Evolutionary conservation across 2,113 vertebrate genomes (phyloP).

Genomic region (Lipophrys pholis): DNA sequence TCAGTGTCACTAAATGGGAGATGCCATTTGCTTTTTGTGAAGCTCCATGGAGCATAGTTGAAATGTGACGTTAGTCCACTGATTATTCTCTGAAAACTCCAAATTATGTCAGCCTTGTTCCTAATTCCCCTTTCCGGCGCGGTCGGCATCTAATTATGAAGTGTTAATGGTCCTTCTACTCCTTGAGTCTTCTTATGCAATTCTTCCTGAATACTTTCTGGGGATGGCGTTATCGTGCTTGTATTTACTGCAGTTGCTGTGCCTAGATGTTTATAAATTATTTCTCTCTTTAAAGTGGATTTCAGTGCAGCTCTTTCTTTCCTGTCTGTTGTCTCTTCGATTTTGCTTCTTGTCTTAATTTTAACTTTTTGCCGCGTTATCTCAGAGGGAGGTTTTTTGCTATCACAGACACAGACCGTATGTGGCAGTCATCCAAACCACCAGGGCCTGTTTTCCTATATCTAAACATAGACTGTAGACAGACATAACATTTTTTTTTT

Average conservation of each 20-base stretch:
- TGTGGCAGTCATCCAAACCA: neutral
- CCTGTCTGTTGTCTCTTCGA: constrained; percentile 4
- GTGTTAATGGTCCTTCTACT: constrained; percentile 17
- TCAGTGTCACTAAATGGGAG: constrained; percentile 7
- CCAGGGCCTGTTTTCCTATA: too few species aligned
- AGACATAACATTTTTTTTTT: too few species aligned
- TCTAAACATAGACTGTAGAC: too few species aligned
- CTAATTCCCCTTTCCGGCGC: neutral
- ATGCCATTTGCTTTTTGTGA: constrained; percentile 4
- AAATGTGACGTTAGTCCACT: constrained; percentile 11
- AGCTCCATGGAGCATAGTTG: neutral
- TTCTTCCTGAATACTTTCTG: constrained; percentile 31
- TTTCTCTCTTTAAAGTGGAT: constrained; percentile 51
- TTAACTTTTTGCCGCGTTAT: neutral
- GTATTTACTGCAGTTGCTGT: constrained; percentile 47
- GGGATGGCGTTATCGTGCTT: constrained; percentile 30
- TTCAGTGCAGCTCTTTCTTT: constrained; percentile 23
- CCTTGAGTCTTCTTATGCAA: constrained; percentile 49
- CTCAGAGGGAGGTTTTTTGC: too few species aligned
- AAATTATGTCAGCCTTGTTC: neutral
- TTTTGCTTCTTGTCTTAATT: neutral
- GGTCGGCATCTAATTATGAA: constrained; percentile 17
- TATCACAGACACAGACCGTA: neutral
- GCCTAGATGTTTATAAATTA: constrained; percentile 45
- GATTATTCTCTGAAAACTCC: constrained; percentile 12